phyloP scores from a whole-genome alignment of 2,888 invertebrate species.

The Cataglyphis albicans region DNA sequence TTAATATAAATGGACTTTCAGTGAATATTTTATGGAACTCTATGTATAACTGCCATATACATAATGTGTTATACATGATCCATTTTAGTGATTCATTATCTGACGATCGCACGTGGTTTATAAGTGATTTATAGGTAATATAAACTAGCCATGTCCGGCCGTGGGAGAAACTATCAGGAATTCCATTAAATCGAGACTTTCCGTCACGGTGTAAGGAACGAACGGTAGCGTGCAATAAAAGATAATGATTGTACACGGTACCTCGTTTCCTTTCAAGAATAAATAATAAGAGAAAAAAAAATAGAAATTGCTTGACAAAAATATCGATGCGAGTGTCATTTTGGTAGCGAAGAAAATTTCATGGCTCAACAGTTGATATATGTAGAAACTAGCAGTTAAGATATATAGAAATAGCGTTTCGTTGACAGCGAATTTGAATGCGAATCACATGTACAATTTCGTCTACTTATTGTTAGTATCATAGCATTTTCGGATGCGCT shows the following conservation, averaged over 20 bases:
- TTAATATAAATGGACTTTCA: background rate
- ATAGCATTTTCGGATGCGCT: background rate
- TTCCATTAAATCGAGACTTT: conserved; percentile 26
- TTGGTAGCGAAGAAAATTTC: background rate
- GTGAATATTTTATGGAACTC: background rate
- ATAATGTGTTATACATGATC: background rate
- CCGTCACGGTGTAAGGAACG: background rate
- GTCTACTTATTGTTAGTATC: background rate
- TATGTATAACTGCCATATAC: background rate
- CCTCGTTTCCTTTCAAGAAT: background rate
- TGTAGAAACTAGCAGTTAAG: background rate
- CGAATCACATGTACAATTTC: conserved; percentile 16
- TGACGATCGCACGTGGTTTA: background rate
- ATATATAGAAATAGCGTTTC: conserved; percentile 9
- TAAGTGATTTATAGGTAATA: too few species aligned
- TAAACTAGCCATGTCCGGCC: background rate
- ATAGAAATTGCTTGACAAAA: background rate
- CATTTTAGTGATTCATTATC: conserved; percentile 20
- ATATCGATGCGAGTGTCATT: background rate
- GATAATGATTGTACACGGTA: conserved; percentile 20
- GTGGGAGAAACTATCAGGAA: conserved; percentile 5
- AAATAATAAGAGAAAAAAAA: conserved; percentile 18
- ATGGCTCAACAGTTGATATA: background rate
- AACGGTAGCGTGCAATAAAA: background rate
- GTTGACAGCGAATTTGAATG: background rate